Evolutionary conservation across 2,888 invertebrate species (phyloP), one percentile per base, ranked within the genome.

Genomic region (Lasioglossum oenotherae): DNA sequence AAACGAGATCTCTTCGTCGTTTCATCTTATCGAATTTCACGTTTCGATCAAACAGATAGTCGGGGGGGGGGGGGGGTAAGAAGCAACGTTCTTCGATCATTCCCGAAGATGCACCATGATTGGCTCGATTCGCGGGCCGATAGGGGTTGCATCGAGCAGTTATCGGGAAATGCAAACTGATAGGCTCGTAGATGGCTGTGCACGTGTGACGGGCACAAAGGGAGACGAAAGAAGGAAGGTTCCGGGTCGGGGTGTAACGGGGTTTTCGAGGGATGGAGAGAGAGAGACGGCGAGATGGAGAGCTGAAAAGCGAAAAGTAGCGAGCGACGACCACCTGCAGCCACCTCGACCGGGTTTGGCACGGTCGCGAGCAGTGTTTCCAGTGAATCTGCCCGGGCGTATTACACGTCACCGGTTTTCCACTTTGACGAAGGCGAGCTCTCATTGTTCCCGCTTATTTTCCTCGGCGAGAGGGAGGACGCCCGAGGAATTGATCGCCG

Each of bases 291-390:
- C 23, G 53, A 53, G 23, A 23, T 53, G 6, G 53, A n/a, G 23
- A n/a, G 74, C 38, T 77, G 82, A 80, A 82, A 88, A 41, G 86
- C 80, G 75, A 81, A 74, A 72, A 81, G 60, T 85, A 79, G 82
- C 80, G 71, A 46, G 44, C 74, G 53, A 67, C 89, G 89, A 90
- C 87, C 87, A 85, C 85, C 85, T 81, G 89, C 85, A 78, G 82
- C 69, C 81, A 84, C 69, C 83, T 74, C 53, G 77, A 27, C 41
- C 31, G 41, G 46, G 78, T 67, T 72, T 84, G 71, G 73, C 76
- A 77, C 75, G 76, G 82, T 31, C 67, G 67, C 19, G 78, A 35
- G 78, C 44, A 80, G 73, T 46, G 82, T 79, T 85, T 75, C 71
- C 80, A 74, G 74, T 77, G 84, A 78, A 78, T 79, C 73, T 81